Conservation (phyloP, 2,888 invertebrate genomes). For the Xestia sexstrigata region DNA sequence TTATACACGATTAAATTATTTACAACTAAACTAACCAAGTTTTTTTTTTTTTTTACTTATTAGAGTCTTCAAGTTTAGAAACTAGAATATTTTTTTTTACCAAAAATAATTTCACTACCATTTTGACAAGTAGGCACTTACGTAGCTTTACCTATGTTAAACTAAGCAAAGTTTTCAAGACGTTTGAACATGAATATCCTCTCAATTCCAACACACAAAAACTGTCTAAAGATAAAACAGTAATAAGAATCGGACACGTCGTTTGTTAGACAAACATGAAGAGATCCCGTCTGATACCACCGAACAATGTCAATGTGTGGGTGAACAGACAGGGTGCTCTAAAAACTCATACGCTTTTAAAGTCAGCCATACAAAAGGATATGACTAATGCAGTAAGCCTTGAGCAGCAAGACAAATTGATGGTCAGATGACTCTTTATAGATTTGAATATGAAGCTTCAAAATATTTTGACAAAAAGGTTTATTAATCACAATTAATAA, state of each 20-base stretch:
- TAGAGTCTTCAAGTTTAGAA: not conserved
- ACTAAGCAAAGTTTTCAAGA: not conserved
- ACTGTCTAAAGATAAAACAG: conserved; percentile 81
- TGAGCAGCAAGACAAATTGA: conserved; percentile 80
- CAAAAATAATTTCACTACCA: not conserved
- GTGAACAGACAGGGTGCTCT: conserved; percentile 80
- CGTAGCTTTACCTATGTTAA: not conserved
- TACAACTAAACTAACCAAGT: not conserved
- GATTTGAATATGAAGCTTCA: conserved; percentile 63
- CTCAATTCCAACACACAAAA: conserved; percentile 67
- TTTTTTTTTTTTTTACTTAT: not conserved
- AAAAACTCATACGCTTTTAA: conserved; percentile 67
- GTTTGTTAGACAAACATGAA: conserved; percentile 90
- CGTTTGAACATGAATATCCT: conserved; percentile 68
- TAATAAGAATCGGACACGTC: conserved; percentile 89
- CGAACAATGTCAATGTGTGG: conserved; percentile 86
- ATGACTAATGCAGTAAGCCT: conserved; percentile 77
- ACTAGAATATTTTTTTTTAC: not conserved
- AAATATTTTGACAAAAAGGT: conserved; percentile 49
- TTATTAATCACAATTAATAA: conserved; percentile 58
- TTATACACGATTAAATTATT: not conserved
- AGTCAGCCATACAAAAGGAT: conserved; percentile 72
- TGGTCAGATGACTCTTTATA: conserved; percentile 73
- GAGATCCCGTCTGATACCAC: conserved; percentile 86
- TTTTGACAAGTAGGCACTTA: not conserved